Evolutionary conservation across 2,888 invertebrate genomes (phyloP), one percentile per base, ranked within the genome.

Genomic region (Cephus rjabovi): DNA sequence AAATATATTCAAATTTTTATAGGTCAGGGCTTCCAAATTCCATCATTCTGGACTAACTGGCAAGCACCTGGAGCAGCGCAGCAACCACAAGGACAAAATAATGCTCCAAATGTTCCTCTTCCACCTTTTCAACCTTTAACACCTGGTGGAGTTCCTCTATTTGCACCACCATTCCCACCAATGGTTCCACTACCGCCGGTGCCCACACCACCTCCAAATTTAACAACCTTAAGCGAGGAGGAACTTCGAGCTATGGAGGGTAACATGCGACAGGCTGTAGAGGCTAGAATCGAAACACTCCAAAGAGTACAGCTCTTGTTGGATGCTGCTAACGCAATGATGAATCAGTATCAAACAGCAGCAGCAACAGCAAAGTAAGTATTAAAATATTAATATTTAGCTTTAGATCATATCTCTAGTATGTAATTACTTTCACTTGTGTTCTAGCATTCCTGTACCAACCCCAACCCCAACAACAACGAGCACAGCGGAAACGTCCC

Each of bases 201-300:
- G 34, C 97, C 97, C 1, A 95, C 96, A 80, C 95, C 96, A 69
- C 96, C 97, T 73, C 94, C 94, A 69, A 94, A 95, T 86, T 94
- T 98, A 80, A 94, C 95, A 75, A 94, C 94, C 68, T 92, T 99
- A 76, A 95, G 95, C 71, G 95, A 95, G 74, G 98, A 97, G 74
- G 98, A 99, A 89, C 93, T 99, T 77, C 93, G 94, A 79, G 93
- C 95, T 30, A 95, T 99, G 95, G 99, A 99, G 92, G 98, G 98
- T 40, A 95, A 94, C 83, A 96, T 97, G 87, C 94, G 99, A 81
- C 94, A 95, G 83, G 96, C 97, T 86, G 94, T 99, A 68, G 98
- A 99, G 91, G 98, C 98, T 9, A 94, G 99, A 81, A 95, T 99
- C 81, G 96, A 96, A 93, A 95, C 95, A 85, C 91, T 97, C 80